These are phyloP conservation scores for Carlito syrichta DNA, from an alignment of 2,113 vertebrate genomes.

Conservation along the genomic window DNA sequence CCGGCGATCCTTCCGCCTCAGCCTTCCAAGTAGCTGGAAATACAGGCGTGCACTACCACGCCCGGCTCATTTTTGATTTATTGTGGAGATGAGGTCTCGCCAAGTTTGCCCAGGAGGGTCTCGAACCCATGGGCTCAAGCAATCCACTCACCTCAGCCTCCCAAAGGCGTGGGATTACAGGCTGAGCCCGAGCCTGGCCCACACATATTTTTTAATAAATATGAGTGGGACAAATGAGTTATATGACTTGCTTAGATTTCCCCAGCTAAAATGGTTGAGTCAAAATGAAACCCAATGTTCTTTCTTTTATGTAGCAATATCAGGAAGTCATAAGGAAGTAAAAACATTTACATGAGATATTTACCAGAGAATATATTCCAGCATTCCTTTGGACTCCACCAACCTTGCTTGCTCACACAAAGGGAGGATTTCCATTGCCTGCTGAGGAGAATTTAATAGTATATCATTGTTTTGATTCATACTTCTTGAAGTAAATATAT, in stretches of 20 bases:
- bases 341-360: neutral
- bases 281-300: neutral
- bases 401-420: neutral
- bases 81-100: too few relatives aligned
- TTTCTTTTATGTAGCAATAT: neutral
- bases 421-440: neutral
- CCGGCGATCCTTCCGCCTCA: too few relatives aligned
- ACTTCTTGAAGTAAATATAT: neutral
- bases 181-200: neutral
- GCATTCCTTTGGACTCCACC: neutral
- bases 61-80: too few relatives aligned
- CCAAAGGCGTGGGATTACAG: too few relatives aligned
- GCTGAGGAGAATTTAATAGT: neutral
- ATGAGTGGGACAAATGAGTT: neutral
- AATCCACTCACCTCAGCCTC: too few relatives aligned
- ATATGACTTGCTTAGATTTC: neutral
- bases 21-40: too few relatives aligned
- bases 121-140: too few relatives aligned
- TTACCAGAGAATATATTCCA: neutral
- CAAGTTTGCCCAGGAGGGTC: too few relatives aligned
- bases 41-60: too few relatives aligned
- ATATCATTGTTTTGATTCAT: neutral
- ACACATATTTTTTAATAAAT: neutral
- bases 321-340: neutral
- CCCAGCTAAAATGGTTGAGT: neutral